A percentile compares a stretch with the other conserved stretches of the same genome.
phyloP scores from a whole-genome alignment of 2,797 vertebrate species.

The Pipistrellus nathusii region DNA sequence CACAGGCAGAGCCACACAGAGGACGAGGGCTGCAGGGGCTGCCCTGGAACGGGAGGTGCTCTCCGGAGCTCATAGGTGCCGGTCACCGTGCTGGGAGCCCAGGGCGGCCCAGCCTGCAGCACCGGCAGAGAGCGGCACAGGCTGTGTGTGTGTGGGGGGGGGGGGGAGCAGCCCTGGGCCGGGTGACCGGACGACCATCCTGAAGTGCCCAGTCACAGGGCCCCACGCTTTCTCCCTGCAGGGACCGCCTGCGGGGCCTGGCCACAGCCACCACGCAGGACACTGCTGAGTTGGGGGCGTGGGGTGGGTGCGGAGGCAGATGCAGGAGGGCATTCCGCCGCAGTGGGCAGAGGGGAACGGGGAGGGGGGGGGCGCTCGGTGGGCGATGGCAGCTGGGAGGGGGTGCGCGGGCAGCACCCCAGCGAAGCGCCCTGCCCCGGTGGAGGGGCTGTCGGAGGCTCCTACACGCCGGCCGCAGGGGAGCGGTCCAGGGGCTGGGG shows the following conservation, averaged over 20 bases:
- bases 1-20: not conserved
- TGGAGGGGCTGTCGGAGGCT: not conserved
- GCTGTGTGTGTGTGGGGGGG: too few relatives aligned
- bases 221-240: not conserved
- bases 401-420: accelerated
- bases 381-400: not conserved
- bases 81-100: not conserved
- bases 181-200: not conserved
- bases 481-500: too few relatives aligned
- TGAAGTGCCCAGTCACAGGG: accelerated
- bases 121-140: accelerated
- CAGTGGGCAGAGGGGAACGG: not conserved
- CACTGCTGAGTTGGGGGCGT: too few relatives aligned
- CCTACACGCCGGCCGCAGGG: not conserved
- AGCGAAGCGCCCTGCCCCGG: not conserved
- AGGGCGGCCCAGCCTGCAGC: not conserved
- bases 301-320: not conserved
- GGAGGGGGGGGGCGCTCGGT: not conserved
- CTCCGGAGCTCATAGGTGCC: not conserved
- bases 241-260: not conserved
- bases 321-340: too few relatives aligned
- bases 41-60: not conserved
- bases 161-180: accelerated
- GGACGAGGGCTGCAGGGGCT: not conserved
- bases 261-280: not conserved